Percentiles rank a stretch among this genome's conserved stretches.
Conservation (phyloP, 1,140 invertebrate species). For the Pachyrhynchus sulphureomaculatus region DNA sequence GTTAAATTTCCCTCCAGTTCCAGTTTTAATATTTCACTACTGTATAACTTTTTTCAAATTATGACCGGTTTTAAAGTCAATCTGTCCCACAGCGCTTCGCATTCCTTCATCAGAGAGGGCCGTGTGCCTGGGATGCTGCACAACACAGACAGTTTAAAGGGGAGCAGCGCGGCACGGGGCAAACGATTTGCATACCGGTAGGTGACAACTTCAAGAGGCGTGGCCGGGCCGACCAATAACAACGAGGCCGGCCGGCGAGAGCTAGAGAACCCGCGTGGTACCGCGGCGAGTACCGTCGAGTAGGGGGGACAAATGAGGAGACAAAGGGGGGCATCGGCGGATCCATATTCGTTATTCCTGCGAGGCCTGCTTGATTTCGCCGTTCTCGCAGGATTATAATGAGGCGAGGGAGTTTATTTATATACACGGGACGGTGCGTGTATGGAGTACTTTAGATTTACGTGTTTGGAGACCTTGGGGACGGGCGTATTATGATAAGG, state of each 20-base stretch:
- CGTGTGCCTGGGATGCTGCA: conserved; percentile 13
- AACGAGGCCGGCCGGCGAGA: background rate
- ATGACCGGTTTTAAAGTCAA: too few relatives aligned
- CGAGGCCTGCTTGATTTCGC: conserved; percentile 28
- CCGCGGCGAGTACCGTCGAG: conserved; percentile 7
- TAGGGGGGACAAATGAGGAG: background rate
- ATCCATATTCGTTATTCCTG: conserved; percentile 32
- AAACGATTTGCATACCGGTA: conserved; percentile 29
- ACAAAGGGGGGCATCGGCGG: conserved; percentile 5
- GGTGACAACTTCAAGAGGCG: conserved; percentile 23
- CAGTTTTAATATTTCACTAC: too few relatives aligned
- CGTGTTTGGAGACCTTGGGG: background rate
- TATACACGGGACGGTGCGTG: conserved; percentile 8
- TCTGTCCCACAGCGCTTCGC: too few relatives aligned
- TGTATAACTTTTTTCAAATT: too few relatives aligned
- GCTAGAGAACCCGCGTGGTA: conserved; percentile 27
- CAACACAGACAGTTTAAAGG: conserved; percentile 11
- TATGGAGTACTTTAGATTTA: background rate
- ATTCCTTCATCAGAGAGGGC: background rate
- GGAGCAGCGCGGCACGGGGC: background rate
- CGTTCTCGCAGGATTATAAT: conserved; percentile 25
- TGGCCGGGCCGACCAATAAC: conserved; percentile 12
- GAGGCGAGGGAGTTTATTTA: conserved; percentile 27
- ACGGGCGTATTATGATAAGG: too few relatives aligned
- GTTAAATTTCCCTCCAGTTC: too few relatives aligned